A percentile compares a stretch with the other conserved stretches of the same genome.
Conservation (phyloP, 2,797 vertebrate species). For the Sebastes oblongus region DNA sequence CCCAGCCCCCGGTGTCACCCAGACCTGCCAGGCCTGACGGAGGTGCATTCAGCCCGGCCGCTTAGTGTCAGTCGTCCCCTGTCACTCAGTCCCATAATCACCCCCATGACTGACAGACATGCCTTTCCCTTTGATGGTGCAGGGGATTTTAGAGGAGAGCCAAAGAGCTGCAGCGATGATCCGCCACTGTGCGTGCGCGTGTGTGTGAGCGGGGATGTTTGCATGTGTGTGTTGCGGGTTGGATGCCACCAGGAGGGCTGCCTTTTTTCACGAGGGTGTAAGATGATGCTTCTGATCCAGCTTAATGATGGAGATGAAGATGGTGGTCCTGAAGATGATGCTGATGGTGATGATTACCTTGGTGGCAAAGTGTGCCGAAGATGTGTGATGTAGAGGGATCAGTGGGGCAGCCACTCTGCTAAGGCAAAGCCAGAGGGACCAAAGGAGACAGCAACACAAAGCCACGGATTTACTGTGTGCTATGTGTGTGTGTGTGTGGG, state of each 20-base stretch:
- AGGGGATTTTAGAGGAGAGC: slow-evolving; percentile 72
- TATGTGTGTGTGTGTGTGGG: slow-evolving; percentile 14
- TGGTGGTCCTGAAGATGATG: slow-evolving; percentile 33
- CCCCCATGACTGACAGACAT: slow-evolving; percentile 81
- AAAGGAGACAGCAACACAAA: slow-evolving; percentile 68
- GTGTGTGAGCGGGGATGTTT: slow-evolving; percentile 1
- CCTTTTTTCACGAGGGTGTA: slow-evolving; percentile 34
- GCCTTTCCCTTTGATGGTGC: slow-evolving; percentile 77
- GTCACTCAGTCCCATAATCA: slow-evolving; percentile 81
- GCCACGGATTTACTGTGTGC: slow-evolving; percentile 59
- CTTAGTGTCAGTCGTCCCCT: slow-evolving; percentile 78
- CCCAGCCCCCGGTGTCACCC: slow-evolving; percentile 79
- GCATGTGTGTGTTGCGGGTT: slow-evolving; percentile 14
- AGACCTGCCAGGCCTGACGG: slow-evolving; percentile 80
- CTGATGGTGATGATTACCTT: slow-evolving; percentile 52
- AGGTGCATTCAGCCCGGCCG: slow-evolving; percentile 80
- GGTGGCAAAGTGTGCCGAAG: slow-evolving; percentile 36
- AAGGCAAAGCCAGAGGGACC: slow-evolving; percentile 65
- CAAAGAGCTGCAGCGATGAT: slow-evolving; percentile 63
- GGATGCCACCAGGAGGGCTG: slow-evolving; percentile 57
- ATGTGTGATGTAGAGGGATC: slow-evolving; percentile 54
- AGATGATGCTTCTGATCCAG: slow-evolving; percentile 71
- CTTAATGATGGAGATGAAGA: slow-evolving; percentile 72
- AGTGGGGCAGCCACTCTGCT: slow-evolving; percentile 48
- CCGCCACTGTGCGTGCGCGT: slow-evolving; percentile 29